These are phyloP conservation scores for Amazona ochrocephala DNA, from an alignment of 2,797 vertebrate genomes.

Conservation along the genomic window DNA sequence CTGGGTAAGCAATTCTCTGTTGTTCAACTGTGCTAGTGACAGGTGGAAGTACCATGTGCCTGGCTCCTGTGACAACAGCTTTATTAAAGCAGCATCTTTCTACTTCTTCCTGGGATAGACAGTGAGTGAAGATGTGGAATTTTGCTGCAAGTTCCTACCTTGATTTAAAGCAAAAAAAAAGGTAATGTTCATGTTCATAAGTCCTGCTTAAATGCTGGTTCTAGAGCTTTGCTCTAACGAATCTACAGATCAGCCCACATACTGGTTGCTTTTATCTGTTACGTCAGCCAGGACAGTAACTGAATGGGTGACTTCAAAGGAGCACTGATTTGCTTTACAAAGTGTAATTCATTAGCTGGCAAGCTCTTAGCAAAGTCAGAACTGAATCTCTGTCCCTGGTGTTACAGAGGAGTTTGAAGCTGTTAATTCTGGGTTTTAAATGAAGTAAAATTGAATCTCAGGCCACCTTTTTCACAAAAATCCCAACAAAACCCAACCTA, in stretches of 20 bases:
- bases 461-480: not conserved
- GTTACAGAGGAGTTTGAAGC: not conserved
- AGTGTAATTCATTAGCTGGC: not conserved
- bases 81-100: not conserved
- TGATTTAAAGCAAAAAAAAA: not conserved
- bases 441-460: not conserved
- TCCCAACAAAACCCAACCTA: not conserved
- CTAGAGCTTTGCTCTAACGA: not conserved
- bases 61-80: not conserved
- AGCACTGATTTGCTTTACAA: not conserved
- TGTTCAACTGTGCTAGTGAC: not conserved
- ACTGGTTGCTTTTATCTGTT: not conserved
- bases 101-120: not conserved
- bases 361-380: not conserved
- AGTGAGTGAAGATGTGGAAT: not conserved
- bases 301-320: not conserved
- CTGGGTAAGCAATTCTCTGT: not conserved
- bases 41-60: not conserved
- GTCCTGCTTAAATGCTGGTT: not conserved
- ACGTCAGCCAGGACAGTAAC: not conserved
- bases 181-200: accelerated
- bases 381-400: not conserved
- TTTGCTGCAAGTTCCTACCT: not conserved
- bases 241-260: not conserved
- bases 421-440: not conserved